phyloP scores from a whole-genome alignment of 2,113 vertebrate species.

The Diphyllodes magnificus region DNA sequence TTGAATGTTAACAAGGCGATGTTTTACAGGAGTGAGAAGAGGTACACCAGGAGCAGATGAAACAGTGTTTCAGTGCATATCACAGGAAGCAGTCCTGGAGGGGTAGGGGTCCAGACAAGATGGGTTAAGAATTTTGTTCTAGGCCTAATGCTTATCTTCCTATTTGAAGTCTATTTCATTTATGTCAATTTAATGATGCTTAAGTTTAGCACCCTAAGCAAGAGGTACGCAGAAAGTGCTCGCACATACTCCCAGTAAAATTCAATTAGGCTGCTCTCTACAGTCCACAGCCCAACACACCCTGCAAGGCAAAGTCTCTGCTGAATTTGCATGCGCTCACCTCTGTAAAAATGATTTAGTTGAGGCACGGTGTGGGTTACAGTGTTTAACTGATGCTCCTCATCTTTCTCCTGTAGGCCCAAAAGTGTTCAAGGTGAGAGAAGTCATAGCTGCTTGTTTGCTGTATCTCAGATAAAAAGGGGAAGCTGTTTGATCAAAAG shows the following conservation, averaged over 20 bases:
- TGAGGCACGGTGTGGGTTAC: not conserved
- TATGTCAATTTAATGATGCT: conserved; percentile 26
- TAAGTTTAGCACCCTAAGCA: not conserved
- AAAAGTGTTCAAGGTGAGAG: not conserved
- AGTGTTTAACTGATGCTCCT: not conserved
- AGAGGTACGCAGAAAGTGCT: not conserved
- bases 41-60: not conserved
- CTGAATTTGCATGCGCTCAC: not conserved
- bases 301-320: not conserved
- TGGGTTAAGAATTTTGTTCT: not conserved
- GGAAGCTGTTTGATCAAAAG: not conserved
- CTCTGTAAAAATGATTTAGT: not conserved
- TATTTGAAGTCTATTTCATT: not conserved
- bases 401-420: not conserved
- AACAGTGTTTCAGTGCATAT: not conserved
- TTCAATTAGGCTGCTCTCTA: not conserved
- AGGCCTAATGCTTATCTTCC: not conserved
- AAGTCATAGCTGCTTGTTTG: not conserved
- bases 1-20: conserved; percentile 23
- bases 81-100: not conserved
- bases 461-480: not conserved
- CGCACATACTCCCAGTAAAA: not conserved
- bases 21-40: not conserved
- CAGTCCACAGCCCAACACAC: not conserved
- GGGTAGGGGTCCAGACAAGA: not conserved